Base-by-base conservation (phyloP, 1,140 invertebrate genomes). In the Achroia grisella region DNA sequence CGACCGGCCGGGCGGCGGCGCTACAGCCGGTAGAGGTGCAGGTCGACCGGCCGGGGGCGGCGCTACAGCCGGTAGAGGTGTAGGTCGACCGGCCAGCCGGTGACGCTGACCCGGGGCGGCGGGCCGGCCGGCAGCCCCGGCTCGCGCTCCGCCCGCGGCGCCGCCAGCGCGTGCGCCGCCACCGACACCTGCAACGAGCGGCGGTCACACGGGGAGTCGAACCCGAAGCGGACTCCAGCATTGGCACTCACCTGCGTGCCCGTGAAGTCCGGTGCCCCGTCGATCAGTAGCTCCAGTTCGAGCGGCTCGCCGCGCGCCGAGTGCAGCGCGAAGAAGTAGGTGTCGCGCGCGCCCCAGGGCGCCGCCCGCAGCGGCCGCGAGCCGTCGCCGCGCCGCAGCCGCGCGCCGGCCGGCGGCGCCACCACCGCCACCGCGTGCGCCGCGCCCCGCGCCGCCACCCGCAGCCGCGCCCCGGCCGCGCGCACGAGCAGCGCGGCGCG, bases 31-130 rank as follows among this genome's bases (percentile, higher is more conserved):
- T 2, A 23, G 17, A 2, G 17, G 6, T 6, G 17, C 17, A 23
- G 17, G 17, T 6, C 6, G 2, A 6, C 17, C 6, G 6, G 17
- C 17, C 2, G 17, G 33, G 8, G 6, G 15, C n/a, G n/a, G n/a
- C n/a, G 15, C 47, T 53, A 63, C 6, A 61, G 29, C 30, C 10
- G 10, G 52, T 53, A 55, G 5, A 76, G 48, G 43, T 76, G 72
- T 50, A 74, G 56, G 62, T 76, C 55, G 6, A 74, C 72, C 45
- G 48, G 59, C 75, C 75, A 79, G 56, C 75, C 75, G 27, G 66
- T 68, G 58, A 58, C 44, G 32, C 64, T 64, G 14, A 44, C 44
- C 44, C 52, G 52, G 10, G 42, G 37, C 13, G 69, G 71, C 45
- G 64, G 44, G 3, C 35, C 17, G 14, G 15, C 33, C 48, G 64